Evolutionary conservation across 2,113 vertebrate species (phyloP), one percentile per base, ranked within the genome.

Genomic region (Trematomus loennbergii): DNA sequence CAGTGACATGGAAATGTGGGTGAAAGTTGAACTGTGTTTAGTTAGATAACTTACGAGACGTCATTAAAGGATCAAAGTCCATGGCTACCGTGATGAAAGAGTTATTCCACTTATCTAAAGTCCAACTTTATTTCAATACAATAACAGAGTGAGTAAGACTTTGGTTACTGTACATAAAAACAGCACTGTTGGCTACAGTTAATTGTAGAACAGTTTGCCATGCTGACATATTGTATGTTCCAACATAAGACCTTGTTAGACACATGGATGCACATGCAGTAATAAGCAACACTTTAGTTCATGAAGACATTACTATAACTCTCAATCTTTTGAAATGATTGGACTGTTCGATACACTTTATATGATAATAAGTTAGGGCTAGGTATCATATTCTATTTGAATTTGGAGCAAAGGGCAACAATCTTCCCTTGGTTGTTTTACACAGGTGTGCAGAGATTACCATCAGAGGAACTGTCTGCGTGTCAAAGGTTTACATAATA

Each of bases 1-100:
- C 5, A 57, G 46, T 61, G 66, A 72, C 45, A 64, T 46, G 18
- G 22, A 11, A 9, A 88, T 91, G 25, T 93, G 62, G 92, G 92
- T 89, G 86, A 94, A 93, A 94, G 93, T 88, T 92, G 82, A 93
- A 53, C 12, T n/a, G 58, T 54, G 8, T 57, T 75, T 10, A 18
- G 50, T 91, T 91, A 88, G 77, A 60, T 91, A 94, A 93, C 69
- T 29, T 55, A 29, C 0, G 5, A 84, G 61, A 86, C 46, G 49
- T 89, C 90, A 90, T 9, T 80, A 12, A 3, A 45, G 75, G 92
- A 25, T 72, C 89, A 91, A 75, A 89, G 93, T 93, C 88, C 93
- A 93, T 80, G 70, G 87, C 75, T 79, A n/a, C 71, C 6, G 0
- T 85, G 81, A 84, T 78, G 89, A 88, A 89, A 88, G 87, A 85